Evolutionary conservation across 37 sponge, comb jelly and placozoan genomes (phyloP).

Genomic region (Aplysina aerophoba): DNA sequence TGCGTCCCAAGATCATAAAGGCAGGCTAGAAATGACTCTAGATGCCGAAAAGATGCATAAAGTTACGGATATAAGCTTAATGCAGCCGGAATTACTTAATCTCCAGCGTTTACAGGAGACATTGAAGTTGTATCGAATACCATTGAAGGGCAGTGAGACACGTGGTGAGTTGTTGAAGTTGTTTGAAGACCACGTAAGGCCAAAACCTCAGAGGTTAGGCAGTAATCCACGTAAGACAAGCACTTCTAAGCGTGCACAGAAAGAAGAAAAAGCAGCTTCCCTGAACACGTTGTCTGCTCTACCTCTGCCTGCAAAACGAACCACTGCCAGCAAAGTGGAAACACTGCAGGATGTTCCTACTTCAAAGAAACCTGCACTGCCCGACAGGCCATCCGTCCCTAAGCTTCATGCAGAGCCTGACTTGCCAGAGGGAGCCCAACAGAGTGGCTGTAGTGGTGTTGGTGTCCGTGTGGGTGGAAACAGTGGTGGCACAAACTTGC

Average conservation of each 20-base stretch:
- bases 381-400: too few species aligned
- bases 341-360: too few species aligned
- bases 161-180: constrained; percentile 57
- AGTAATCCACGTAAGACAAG: too few species aligned
- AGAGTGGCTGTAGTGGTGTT: constrained; percentile 82
- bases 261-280: too few species aligned
- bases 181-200: constrained; percentile 59
- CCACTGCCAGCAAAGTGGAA: too few species aligned
- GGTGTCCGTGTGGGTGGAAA: background rate
- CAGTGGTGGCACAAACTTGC: background rate
- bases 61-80: constrained; percentile 30
- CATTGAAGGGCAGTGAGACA: constrained; percentile 29
- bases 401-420: constrained; percentile 90
- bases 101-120: constrained; percentile 8
- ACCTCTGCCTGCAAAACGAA: too few species aligned
- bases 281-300: too few species aligned
- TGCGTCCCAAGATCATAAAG: background rate
- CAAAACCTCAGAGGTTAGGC: constrained; percentile 58
- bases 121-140: constrained; percentile 41
- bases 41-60: constrained; percentile 32
- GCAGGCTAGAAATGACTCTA: constrained; percentile 35
- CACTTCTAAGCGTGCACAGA: too few species aligned
- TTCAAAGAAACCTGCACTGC: too few species aligned
- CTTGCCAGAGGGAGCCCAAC: constrained; percentile 90
- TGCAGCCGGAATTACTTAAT: constrained; percentile 55